Base-by-base conservation (phyloP, 2,797 vertebrate genomes). In the Epinephelus malabaricus region DNA sequence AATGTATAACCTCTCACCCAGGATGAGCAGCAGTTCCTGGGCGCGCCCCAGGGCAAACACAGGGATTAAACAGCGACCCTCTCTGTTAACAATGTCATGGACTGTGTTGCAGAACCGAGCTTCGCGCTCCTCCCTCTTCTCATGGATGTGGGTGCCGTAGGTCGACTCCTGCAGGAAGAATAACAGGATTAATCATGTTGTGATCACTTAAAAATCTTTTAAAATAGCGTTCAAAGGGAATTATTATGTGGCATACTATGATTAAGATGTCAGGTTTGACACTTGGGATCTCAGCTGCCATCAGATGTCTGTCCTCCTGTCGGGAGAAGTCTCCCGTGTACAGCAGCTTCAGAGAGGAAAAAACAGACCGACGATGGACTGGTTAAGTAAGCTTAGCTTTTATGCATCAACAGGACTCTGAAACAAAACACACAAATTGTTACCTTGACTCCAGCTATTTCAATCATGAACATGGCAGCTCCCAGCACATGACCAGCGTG, bases 391-490 rank as follows among this genome's bases (percentile, higher is more conserved):
- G n/a, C 6, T 19, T 46, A 2, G 1, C 50, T 70, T 53, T 23
- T 19, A 19, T 8, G 12, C 38, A 53, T 60, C 13, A 8, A 55
- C 3, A 45, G 12, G 11, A 64, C 7, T 21, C 5, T 34, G n/a
- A 51, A 43, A 63, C 2, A 43, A 6, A 3, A 34, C 60, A 61
- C 12, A 45, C 5, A 27, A n/a, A 18, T 50, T 0, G 2, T 62
- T 94, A 98, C 98, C 96, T 98, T 98, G 64, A 99, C 97, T 9
- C 98, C 97, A 1, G 97, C 98, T 63, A 99, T 99, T 93, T 99
- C 97, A 0, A 98, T 98, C 97, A 98, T 99, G 76, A 99, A 98
- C 98, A 98, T 98, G 86, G 98, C 97, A 6, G 98, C 97, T 84
- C 97, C 98, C 69, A 98, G 93, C 50, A 99, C 98, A 0, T 99